phyloP scores from a whole-genome alignment of 2,113 vertebrate genomes.

The Carollia perspicillata region DNA sequence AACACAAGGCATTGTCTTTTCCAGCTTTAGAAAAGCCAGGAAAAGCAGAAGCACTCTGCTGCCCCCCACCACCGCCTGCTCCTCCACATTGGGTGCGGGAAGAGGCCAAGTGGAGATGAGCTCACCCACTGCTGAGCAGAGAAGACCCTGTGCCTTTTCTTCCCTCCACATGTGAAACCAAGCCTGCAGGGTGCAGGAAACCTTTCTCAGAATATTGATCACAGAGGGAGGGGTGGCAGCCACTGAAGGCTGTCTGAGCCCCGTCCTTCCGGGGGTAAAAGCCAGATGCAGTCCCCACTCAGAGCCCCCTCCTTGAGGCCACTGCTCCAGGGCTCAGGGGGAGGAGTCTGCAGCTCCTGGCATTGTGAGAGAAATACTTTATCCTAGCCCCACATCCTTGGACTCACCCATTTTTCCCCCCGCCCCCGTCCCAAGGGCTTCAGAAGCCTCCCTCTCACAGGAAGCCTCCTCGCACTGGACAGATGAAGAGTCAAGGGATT shows the following conservation, averaged over 20 bases:
- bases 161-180: not conserved
- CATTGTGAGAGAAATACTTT: not conserved
- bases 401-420: not conserved
- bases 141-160: not conserved
- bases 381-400: not conserved
- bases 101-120: not conserved
- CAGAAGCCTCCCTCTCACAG: not conserved
- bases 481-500: not conserved
- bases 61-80: not conserved
- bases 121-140: not conserved
- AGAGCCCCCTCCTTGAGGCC: not conserved
- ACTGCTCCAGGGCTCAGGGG: not conserved
- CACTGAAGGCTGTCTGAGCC: constrained; percentile 18
- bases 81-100: not conserved
- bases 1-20: not conserved
- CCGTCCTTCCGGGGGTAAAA: constrained; percentile 55
- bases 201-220: constrained; percentile 66
- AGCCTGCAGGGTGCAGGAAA: constrained; percentile 40
- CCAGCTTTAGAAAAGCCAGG: constrained; percentile 9
- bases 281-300: not conserved
- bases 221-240: not conserved
- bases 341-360: not conserved
- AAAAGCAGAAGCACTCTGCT: constrained; percentile 11
- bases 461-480: not conserved
- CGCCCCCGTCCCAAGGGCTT: not conserved